Conservation (phyloP, 2,113 vertebrate genomes). For the Oxygymnocypris stewartii region DNA sequence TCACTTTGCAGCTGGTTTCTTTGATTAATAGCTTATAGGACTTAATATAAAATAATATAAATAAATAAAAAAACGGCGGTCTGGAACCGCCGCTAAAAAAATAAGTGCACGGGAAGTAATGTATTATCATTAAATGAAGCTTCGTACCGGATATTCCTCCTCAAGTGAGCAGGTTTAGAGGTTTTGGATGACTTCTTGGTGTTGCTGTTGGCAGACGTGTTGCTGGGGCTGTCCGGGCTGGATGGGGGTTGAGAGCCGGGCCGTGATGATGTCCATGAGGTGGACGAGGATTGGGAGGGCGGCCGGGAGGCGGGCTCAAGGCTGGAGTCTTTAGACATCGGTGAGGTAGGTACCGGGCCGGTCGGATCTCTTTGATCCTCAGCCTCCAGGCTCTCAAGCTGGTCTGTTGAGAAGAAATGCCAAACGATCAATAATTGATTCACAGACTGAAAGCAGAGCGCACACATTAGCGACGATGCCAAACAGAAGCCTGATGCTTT, state of each 20-base stretch:
- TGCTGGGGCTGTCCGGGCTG: conserved; percentile 76
- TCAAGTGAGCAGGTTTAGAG: conserved; percentile 88
- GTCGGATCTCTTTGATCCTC: conserved; percentile 71
- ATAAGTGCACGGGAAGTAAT: neutral
- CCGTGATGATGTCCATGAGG: conserved; percentile 62
- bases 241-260: conserved; percentile 64
- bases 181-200: conserved; percentile 85
- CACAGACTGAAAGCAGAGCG: neutral
- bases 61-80: too few species aligned
- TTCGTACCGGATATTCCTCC: conserved; percentile 94
- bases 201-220: conserved; percentile 57
- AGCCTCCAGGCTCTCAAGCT: conserved; percentile 78
- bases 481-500: neutral
- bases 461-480: neutral
- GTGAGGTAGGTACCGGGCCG: conserved; percentile 81
- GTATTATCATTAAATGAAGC: neutral
- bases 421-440: conserved; percentile 1
- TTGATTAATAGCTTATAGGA: neutral
- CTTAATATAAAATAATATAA: too few species aligned
- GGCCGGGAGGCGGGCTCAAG: conserved; percentile 73
- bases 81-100: neutral
- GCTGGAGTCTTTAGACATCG: conserved; percentile 84
- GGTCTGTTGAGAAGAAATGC: conserved; percentile 73
- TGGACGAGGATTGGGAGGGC: conserved; percentile 79
- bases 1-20: neutral